Percentiles rank a stretch among this genome's conserved stretches.
Conservation (phyloP, 2,113 vertebrate species). For the Machaerirhynchus nigripectus region DNA sequence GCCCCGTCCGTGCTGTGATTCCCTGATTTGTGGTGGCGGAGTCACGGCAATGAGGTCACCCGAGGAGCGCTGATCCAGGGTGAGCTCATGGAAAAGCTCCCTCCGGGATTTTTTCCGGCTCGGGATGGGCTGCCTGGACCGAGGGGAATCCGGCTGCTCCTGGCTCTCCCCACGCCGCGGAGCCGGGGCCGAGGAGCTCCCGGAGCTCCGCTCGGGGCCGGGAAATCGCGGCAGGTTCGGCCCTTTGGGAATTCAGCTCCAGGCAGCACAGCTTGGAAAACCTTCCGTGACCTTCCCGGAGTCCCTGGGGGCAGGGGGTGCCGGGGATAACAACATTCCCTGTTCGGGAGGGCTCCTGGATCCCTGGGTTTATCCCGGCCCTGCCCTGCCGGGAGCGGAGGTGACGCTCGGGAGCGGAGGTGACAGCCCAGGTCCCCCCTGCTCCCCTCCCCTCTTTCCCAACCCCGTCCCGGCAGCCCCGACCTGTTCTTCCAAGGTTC, state of each 20-base stretch:
- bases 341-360: neutral
- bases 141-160: neutral
- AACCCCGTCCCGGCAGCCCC: neutral
- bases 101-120: neutral
- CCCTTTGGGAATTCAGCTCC: neutral
- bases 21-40: fast-evolving
- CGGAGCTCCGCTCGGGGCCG: neutral
- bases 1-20: fast-evolving
- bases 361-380: neutral
- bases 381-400: neutral
- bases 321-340: neutral
- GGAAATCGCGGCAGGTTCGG: neutral
- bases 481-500: constrained; percentile 53
- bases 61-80: neutral
- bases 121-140: neutral
- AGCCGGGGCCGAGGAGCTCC: neutral
- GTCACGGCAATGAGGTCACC: neutral
- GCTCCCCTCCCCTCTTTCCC: neutral
- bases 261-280: neutral
- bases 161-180: neutral
- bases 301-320: neutral
- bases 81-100: neutral
- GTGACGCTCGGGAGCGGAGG: neutral
- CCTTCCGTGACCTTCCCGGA: neutral
- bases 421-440: neutral